phyloP scores from a whole-genome alignment of 2,797 vertebrate genomes.

The Gambelia wislizenii region DNA sequence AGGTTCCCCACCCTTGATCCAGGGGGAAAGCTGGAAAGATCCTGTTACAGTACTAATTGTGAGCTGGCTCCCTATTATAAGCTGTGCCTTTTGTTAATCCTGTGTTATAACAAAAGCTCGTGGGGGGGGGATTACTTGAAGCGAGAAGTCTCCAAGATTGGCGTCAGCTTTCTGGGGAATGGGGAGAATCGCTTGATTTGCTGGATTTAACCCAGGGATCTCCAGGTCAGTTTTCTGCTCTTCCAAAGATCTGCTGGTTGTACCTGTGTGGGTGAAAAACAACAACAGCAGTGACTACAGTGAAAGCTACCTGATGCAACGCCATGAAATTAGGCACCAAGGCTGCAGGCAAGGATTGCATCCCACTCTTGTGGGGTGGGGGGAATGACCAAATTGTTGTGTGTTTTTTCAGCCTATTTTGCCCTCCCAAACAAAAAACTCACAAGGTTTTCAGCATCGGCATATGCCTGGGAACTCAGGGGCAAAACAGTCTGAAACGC shows the following conservation, averaged over 20 bases:
- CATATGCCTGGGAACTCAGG: no score
- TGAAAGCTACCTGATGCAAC: not conserved
- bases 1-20: not conserved
- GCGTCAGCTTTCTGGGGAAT: conserved; percentile 75
- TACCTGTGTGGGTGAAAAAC: conserved; percentile 65
- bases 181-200: conserved; percentile 77
- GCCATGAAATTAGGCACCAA: not conserved
- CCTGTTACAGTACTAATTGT: not conserved
- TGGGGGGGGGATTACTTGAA: conserved; percentile 78
- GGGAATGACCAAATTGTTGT: no score
- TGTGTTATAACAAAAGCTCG: not conserved
- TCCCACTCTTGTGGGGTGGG: no score
- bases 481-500: not conserved
- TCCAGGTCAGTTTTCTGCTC: conserved; percentile 64
- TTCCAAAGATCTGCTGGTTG: conserved; percentile 56
- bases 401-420: not conserved
- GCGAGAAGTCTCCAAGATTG: conserved; percentile 55
- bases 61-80: not conserved
- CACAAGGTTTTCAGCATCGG: no score
- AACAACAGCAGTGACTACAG: not conserved
- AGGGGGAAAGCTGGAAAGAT: not conserved
- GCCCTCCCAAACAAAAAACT: not conserved
- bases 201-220: conserved; percentile 75
- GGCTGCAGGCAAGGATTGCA: not conserved
- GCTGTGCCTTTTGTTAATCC: not conserved